Percentiles rank a stretch among this genome's conserved stretches.
Evolutionary conservation across 2,797 vertebrate species (phyloP).

Genomic region (Adrianichthys oophorus): DNA sequence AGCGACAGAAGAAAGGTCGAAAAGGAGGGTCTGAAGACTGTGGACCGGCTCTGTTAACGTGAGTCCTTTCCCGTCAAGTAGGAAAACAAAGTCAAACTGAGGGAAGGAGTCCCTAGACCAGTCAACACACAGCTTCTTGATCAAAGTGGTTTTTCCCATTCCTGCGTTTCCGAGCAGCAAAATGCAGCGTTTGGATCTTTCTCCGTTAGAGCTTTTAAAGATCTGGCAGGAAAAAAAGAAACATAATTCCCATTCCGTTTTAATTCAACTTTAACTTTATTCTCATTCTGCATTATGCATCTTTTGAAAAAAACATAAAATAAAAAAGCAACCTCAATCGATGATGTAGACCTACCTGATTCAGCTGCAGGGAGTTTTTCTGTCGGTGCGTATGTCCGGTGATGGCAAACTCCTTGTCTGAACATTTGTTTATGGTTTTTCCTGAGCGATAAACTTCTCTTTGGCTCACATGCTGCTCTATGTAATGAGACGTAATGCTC

Average conservation of each 20-base stretch:
- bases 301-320: neutral
- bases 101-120: slow-evolving; percentile 83
- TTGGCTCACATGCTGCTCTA: slow-evolving; percentile 75
- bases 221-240: slow-evolving; percentile 46
- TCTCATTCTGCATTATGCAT: neutral
- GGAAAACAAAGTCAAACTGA: slow-evolving; percentile 89
- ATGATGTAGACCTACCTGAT: slow-evolving; percentile 56
- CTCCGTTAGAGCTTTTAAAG: slow-evolving; percentile 47
- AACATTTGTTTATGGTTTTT: slow-evolving; percentile 76
- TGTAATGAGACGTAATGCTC: slow-evolving; percentile 72
- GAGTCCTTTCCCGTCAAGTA: slow-evolving; percentile 79
- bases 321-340: neutral
- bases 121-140: slow-evolving; percentile 82
- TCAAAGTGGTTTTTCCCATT: slow-evolving; percentile 86
- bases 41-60: slow-evolving; percentile 59
- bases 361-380: slow-evolving; percentile 55
- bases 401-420: slow-evolving; percentile 81
- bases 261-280: neutral
- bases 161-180: slow-evolving; percentile 85
- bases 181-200: slow-evolving; percentile 74
- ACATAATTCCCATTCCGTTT: neutral
- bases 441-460: slow-evolving; percentile 72
- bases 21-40: slow-evolving; percentile 82
- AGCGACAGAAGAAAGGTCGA: slow-evolving; percentile 65
- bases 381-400: slow-evolving; percentile 77